A percentile compares a stretch with the other conserved stretches of the same genome.
Evolutionary conservation across 2,888 invertebrate genomes (phyloP).

Genomic region (Calliopum simillimum): DNA sequence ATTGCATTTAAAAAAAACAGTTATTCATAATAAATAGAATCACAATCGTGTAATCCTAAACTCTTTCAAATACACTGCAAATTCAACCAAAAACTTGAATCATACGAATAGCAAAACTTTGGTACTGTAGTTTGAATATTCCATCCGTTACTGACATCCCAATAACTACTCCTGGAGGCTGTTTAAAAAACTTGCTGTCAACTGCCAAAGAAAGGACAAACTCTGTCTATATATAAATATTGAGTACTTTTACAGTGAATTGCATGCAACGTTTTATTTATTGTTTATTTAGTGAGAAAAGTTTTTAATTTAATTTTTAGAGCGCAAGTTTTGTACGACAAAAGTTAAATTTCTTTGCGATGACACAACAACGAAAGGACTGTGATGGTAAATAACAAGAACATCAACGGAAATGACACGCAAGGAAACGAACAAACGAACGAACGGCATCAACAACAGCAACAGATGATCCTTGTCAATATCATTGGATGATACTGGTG

Average conservation of each 20-base stretch:
- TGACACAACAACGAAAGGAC: neutral
- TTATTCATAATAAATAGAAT: no score
- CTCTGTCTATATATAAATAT: neutral
- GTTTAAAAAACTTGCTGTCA: no score
- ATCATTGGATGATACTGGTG: neutral
- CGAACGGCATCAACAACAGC: neutral
- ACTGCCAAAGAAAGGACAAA: no score
- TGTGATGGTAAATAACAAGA: neutral
- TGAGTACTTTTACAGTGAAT: neutral
- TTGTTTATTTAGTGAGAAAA: neutral
- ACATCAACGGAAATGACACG: neutral
- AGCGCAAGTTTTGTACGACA: constrained; percentile 6
- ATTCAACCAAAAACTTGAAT: no score
- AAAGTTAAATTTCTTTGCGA: neutral
- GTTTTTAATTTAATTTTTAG: constrained; percentile 5
- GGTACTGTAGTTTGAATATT: no score
- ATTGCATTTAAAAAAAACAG: no score
- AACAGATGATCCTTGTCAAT: constrained; percentile 2
- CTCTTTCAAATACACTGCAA: no score
- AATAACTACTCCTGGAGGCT: no score
- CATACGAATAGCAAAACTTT: no score
- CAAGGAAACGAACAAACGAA: neutral
- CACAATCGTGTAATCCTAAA: no score
- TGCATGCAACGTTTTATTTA: neutral
- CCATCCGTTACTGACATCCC: no score